Evolutionary conservation across 2,797 vertebrate genomes (phyloP).

Genomic region (Notolabrus celidotus): DNA sequence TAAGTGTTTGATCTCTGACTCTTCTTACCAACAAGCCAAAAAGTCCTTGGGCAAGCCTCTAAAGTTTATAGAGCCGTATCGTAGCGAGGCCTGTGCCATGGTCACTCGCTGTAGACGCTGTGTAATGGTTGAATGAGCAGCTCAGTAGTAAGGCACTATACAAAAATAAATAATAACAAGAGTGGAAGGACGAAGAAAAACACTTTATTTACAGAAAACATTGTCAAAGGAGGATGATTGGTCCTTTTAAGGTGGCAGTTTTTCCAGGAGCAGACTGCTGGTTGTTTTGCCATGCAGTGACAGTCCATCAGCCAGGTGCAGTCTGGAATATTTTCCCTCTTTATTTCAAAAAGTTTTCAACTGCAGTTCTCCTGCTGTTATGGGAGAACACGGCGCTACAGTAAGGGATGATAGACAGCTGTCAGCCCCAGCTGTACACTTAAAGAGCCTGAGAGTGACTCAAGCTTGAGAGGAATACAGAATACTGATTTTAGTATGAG

Average conservation of each 20-base stretch:
- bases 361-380: conserved; percentile 20
- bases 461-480: neutral
- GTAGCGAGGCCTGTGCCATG: neutral
- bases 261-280: neutral
- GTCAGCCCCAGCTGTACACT: conserved; percentile 8
- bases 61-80: neutral
- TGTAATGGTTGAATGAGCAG: neutral
- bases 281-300: conserved; percentile 14
- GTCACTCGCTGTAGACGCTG: neutral
- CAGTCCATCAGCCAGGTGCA: conserved; percentile 24
- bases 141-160: neutral
- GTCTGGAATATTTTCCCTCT: conserved; percentile 15
- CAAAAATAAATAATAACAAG: neutral
- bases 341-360: conserved; percentile 3
- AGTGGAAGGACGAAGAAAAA: neutral
- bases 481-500: neutral
- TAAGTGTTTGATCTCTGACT: conserved; percentile 3
- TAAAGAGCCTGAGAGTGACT: conserved; percentile 10
- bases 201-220: conserved; percentile 1
- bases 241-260: neutral
- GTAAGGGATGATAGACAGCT: conserved; percentile 43
- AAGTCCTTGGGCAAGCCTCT: conserved; percentile 10
- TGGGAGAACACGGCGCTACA: neutral
- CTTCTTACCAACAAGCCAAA: neutral
- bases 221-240: conserved; percentile 13